These are phyloP conservation scores for Pipistrellus kuhlii DNA, from an alignment of 2,797 vertebrate genomes.

Conservation along the genomic window DNA sequence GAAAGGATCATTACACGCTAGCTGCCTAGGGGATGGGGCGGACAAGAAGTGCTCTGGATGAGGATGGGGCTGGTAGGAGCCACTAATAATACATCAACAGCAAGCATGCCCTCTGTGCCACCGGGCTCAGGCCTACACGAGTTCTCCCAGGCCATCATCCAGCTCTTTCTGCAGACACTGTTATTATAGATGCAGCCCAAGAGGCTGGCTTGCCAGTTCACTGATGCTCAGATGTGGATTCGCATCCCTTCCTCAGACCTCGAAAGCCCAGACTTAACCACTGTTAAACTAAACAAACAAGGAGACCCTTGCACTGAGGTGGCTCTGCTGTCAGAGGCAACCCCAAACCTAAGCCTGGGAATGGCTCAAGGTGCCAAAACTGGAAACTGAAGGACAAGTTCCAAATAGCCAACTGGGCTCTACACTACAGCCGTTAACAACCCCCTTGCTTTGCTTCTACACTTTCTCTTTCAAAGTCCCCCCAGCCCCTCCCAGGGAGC, in stretches of 20 bases:
- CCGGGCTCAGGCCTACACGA: neutral
- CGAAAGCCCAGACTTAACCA: neutral
- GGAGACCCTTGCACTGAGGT: neutral
- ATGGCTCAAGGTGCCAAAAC: neutral
- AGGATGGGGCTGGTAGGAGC: neutral
- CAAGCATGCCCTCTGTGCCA: neutral
- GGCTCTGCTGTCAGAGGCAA: neutral
- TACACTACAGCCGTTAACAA: neutral
- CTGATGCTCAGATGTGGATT: neutral
- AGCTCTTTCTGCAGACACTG: neutral
- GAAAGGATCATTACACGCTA: too few species aligned
- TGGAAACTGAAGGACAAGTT: neutral
- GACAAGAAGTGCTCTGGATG: neutral
- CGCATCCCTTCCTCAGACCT: neutral
- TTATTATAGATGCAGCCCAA: neutral
- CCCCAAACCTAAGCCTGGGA: neutral
- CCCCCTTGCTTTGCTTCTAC: neutral
- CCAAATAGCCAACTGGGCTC: neutral
- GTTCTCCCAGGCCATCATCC: neutral
- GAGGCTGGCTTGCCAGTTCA: neutral
- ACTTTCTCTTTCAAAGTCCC: neutral
- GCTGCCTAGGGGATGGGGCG: neutral
- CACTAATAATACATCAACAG: neutral
- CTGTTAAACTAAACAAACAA: neutral
- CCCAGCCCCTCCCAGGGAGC: neutral